Evolutionary conservation across 2,888 invertebrate species (phyloP), one percentile per base, ranked within the genome.

Genomic region (Rhogogaster chlorosoma): DNA sequence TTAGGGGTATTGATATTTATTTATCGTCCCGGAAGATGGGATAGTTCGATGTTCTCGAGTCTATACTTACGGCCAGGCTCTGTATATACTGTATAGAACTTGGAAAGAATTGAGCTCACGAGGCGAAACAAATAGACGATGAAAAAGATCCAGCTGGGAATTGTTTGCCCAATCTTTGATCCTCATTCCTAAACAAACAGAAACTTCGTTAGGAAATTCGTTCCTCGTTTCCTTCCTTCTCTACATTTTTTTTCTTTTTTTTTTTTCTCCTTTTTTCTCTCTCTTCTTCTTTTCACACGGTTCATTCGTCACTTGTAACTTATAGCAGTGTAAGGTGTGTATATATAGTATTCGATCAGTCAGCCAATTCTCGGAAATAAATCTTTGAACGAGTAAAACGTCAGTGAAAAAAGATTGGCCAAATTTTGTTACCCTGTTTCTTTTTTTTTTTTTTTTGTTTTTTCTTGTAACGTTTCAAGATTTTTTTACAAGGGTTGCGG

Each of bases 151-250:
- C 53, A 53, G 57, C 36, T 29, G 53, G 36, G 36, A 49, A 80
- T 80, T 80, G 80, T 80, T 80, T 61, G 36, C 36, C 61, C 80
- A 77, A 77, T 77, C 77, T 77, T 53, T 77, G 49, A 77, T 49
- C 77, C 53, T 53, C 77, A 61, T 80, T 61, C 80, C 80, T 80
- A 57, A 61, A 38, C 80, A 80, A 80, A 80, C 61, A 61, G 10
- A n/a, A 57, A 80, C 57, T 80, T 77, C 77, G 77, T 77, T 77
- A 77, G 77, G 77, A 45, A 32, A 73, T 73, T 73, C 73, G 73
- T 38, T 73, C 26, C 42, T 26, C 42, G 29, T 53, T 29, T 77
- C 49, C 77, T 26, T 29, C 49, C 32, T 10, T 15, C 7, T n/a
- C 10, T n/a, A 2, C 10, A n/a, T n/a, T 29, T 36, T 26, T 61